A percentile compares a stretch with the other conserved stretches of the same genome.
These are phyloP conservation scores for Chelonus insularis DNA, from an alignment of 1,140 invertebrate species.

Conservation along the genomic window DNA sequence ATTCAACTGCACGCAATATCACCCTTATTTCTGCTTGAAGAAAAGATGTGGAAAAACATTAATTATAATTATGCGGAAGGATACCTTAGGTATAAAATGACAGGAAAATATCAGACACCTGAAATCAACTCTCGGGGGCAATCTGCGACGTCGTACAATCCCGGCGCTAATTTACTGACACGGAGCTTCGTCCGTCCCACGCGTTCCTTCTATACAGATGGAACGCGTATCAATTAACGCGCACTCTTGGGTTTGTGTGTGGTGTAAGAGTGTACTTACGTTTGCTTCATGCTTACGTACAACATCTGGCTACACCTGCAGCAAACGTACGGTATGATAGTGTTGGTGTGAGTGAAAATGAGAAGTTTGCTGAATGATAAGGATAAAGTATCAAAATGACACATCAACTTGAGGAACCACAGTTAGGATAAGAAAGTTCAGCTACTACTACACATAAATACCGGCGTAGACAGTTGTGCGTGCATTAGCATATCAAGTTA, in stretches of 20 bases:
- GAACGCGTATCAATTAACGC: constrained; percentile 36
- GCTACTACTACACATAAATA: neutral
- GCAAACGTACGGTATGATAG: neutral
- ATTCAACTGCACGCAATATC: too few relatives aligned
- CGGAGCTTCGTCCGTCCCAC: constrained; percentile 21
- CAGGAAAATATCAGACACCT: constrained; percentile 20
- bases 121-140: constrained; percentile 21
- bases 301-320: neutral
- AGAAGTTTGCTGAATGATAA: neutral
- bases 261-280: neutral
- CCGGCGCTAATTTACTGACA: constrained; percentile 23
- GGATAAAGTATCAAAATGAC: neutral
- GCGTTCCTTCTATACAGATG: constrained; percentile 8
- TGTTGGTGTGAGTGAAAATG: neutral
- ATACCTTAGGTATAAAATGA: neutral
- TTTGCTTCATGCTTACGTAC: neutral
- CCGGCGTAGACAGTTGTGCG: constrained; percentile 28
- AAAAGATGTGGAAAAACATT: too few relatives aligned
- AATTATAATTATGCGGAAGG: neutral
- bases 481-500: constrained; percentile 37
- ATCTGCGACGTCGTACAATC: constrained; percentile 20
- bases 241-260: constrained; percentile 10
- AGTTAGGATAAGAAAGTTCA: constrained; percentile 9
- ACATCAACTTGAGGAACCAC: neutral
- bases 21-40: too few relatives aligned